Evolutionary conservation across 1,140 invertebrate species (phyloP).

Genomic region (Drosophila subobscura): DNA sequence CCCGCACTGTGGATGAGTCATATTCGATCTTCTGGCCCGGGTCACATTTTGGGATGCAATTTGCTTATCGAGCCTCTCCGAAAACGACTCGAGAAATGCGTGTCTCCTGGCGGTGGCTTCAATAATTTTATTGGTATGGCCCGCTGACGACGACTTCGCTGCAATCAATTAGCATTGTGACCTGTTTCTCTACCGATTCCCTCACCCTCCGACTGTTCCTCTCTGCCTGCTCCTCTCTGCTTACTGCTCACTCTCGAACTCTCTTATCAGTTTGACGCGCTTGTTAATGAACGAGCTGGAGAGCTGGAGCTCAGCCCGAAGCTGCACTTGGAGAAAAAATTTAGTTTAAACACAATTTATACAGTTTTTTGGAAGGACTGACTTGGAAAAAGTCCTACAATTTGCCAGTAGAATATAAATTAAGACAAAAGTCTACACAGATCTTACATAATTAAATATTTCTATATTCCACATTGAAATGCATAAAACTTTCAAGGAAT

Average conservation of each 20-base stretch:
- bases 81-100: conserved; percentile 70
- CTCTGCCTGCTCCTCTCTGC: not conserved
- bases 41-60: conserved; percentile 56
- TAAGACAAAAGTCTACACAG: too few species aligned
- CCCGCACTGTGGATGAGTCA: conserved; percentile 36
- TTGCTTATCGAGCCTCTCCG: conserved; percentile 64
- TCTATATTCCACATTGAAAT: too few species aligned
- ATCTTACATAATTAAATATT: too few species aligned
- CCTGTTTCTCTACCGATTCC: conserved; percentile 57
- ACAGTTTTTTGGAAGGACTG: not conserved
- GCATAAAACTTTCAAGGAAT: not conserved
- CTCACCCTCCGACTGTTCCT: not conserved
- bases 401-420: too few species aligned
- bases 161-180: conserved; percentile 80
- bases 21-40: conserved; percentile 19
- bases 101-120: conserved; percentile 75
- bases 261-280: conserved; percentile 76
- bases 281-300: conserved; percentile 74
- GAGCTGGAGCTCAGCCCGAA: conserved; percentile 19
- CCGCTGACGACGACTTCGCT: conserved; percentile 61
- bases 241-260: conserved; percentile 20
- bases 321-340: conserved; percentile 5
- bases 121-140: conserved; percentile 73
- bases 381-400: too few species aligned
- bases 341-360: not conserved